Evolutionary conservation across 92 coral and sea anemone genomes (phyloP), one percentile per base, ranked within the genome.

Genomic region (Porites lobata): DNA sequence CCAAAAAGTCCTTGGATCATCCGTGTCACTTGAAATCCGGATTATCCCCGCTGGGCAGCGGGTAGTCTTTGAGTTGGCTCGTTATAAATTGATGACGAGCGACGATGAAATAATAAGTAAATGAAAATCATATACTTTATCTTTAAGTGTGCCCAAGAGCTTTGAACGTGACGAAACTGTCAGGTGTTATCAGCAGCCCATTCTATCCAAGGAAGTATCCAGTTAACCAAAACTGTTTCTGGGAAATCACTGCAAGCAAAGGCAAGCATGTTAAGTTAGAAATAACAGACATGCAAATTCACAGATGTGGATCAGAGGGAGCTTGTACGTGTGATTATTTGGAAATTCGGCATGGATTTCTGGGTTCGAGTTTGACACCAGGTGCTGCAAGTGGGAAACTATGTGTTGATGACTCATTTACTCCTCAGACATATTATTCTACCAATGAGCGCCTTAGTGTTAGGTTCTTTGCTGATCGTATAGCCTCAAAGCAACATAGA

Each of bases 161-260:
- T 8, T 58, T 47, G 50, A 9, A 50, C 21, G 17, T 80, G 62
- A 53, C 8, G 21, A 75, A 80, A 7, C 18, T 57, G 38, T 63
- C 84, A 13, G 85, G 85, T n/a, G 75, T 69, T 17, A 50, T 80
- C 20, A 80, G 64, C 47, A 65, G 75, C 66, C 75, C 85, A 12
- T 80, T 6, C 50, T 69, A 19, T 63, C 85, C 85, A 63, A 65
- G 85, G 47, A 15, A 15, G 11, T 80, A 80, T 22, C 85, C 85
- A 65, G 24, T 22, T 8, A 8, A 80, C 64, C 61, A 69, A 47
- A 10, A 22, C 51, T 80, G 85, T 43, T 1, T 1, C 9, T 80
- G 85, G 85, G 32, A 65, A 43, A 80, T 80, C 14, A 43, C 75
- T 15, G 85, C 85, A 50, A 65, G 3, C 14, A 80, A 65, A 2